Percentiles rank a stretch among this genome's conserved stretches.
These are phyloP conservation scores for Oreochromis spilurus DNA, from an alignment of 2,113 vertebrate genomes.

Conservation along the genomic window DNA sequence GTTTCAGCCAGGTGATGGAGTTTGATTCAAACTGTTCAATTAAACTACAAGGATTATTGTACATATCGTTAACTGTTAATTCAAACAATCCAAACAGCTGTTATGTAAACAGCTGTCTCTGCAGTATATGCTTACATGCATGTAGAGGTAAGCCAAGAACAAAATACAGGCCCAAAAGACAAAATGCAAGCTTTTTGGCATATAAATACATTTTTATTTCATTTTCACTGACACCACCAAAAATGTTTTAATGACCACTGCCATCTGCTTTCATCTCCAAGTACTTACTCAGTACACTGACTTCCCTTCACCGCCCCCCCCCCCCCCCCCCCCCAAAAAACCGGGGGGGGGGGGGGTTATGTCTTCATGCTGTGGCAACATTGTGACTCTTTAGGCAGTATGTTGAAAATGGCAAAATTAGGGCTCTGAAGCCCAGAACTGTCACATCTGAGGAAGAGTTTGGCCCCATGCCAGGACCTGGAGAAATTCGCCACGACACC, in stretches of 20 bases:
- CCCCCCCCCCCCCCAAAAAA: neutral
- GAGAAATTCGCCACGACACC: slow-evolving; percentile 48
- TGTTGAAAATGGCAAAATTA: slow-evolving; percentile 55
- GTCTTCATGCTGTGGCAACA: slow-evolving; percentile 24
- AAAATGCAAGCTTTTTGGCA: neutral
- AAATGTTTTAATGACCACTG: neutral
- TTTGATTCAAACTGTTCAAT: neutral
- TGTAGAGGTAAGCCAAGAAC: neutral
- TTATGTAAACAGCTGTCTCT: neutral
- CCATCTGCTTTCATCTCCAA: neutral
- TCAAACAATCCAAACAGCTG: neutral
- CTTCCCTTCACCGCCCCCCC: neutral
- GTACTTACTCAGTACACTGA: neutral
- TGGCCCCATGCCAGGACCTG: slow-evolving; percentile 49
- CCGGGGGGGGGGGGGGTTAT: neutral
- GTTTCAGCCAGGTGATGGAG: neutral
- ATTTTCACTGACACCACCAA: neutral
- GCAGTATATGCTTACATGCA: neutral
- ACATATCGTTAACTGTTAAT: neutral
- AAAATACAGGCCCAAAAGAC: neutral
- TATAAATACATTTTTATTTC: neutral
- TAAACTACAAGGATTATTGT: neutral
- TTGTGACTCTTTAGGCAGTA: slow-evolving; percentile 42
- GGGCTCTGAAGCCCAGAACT: slow-evolving; percentile 49
- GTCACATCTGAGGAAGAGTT: slow-evolving; percentile 53